phyloP scores from a whole-genome alignment of 1,140 invertebrate genomes.

The Oryzaephilus surinamensis region DNA sequence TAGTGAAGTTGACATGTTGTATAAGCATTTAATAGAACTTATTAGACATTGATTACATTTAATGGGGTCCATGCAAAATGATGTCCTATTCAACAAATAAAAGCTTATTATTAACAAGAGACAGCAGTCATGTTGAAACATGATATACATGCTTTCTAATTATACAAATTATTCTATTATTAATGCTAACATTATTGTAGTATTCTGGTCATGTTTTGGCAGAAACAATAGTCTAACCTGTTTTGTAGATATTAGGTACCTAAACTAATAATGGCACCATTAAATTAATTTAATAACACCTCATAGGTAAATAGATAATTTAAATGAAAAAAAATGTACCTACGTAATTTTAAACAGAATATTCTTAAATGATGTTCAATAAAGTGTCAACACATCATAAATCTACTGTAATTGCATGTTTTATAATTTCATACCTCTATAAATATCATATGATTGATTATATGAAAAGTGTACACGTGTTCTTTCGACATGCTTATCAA shows the following conservation, averaged over 20 bases:
- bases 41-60: constrained; percentile 12
- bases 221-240: no score
- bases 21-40: constrained; percentile 8
- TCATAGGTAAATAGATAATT: no score
- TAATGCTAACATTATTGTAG: no score
- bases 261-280: no score
- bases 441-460: constrained; percentile 18
- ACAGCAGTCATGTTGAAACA: no score
- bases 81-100: constrained; percentile 9
- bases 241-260: no score
- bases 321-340: no score
- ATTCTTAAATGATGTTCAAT: no score
- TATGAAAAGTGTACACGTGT: constrained; percentile 12
- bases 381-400: constrained; percentile 15
- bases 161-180: constrained; percentile 9
- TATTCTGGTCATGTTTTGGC: no score
- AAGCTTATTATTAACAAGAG: no score
- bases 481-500: constrained; percentile 12
- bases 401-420: constrained; percentile 15
- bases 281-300: no score
- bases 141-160: constrained; percentile 7
- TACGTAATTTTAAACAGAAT: no score
- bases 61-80: constrained; percentile 7
- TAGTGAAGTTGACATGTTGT: constrained; percentile 9
- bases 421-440: constrained; percentile 17